Evolutionary conservation across 2,797 vertebrate genomes (phyloP).

Genomic region (Scolopax bukidnonensis): DNA sequence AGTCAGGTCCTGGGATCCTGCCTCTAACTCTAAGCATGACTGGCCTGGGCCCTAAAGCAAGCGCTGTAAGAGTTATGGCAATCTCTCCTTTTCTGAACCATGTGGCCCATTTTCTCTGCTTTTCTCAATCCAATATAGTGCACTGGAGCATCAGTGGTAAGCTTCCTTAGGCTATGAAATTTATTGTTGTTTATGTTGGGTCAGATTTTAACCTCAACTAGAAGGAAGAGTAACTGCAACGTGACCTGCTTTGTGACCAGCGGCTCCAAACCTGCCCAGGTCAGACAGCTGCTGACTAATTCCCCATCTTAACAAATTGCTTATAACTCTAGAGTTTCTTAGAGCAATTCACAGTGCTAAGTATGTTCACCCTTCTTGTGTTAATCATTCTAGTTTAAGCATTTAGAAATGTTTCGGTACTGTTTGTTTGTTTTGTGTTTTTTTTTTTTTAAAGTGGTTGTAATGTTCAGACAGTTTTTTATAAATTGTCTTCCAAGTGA

Average conservation of each 20-base stretch:
- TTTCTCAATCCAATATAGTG: background rate
- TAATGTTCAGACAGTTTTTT: constrained; percentile 63
- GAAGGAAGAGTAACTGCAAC: background rate
- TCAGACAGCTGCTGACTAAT: constrained; percentile 56
- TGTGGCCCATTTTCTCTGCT: background rate
- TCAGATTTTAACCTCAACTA: constrained; percentile 18
- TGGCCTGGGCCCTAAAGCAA: background rate
- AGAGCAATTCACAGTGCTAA: background rate
- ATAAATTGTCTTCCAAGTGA: constrained; percentile 54
- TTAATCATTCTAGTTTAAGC: constrained; percentile 46
- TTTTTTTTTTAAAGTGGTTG: constrained; percentile 26
- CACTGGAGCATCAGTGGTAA: background rate
- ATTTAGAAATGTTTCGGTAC: constrained; percentile 9
- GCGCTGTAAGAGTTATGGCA: background rate
- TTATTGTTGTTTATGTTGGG: constrained; percentile 48
- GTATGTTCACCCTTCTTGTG: background rate
- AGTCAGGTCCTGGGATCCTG: background rate
- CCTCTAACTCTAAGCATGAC: background rate
- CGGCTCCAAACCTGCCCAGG: background rate
- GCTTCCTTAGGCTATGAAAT: constrained; percentile 17
- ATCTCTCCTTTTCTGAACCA: background rate
- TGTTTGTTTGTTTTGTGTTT: background rate
- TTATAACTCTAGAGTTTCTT: constrained; percentile 27
- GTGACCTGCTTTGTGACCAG: constrained; percentile 31
- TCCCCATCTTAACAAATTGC: constrained; percentile 15